Evolutionary conservation across 1,140 invertebrate species (phyloP), one percentile per base, ranked within the genome.

Genomic region (Drosophila asahinai): DNA sequence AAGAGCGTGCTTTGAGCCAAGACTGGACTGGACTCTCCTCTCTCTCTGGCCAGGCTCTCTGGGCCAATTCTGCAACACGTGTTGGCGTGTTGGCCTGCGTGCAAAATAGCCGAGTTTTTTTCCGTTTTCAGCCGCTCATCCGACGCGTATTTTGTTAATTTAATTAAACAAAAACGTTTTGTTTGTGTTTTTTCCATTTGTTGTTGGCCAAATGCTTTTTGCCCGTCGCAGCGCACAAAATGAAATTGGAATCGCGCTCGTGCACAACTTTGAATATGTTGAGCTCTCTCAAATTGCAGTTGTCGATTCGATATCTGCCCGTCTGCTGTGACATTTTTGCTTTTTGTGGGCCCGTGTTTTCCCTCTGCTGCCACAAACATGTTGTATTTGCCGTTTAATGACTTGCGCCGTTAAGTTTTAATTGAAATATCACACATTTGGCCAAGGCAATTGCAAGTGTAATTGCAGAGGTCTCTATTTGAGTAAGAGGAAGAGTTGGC

Each of bases 161-260:
- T 87, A 87, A 87, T 87, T 87, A 89, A 87, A 87, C 84, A 87
- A 87, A 87, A 87, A 87, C 84, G 84, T 78, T 87, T 87, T 87
- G 84, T 87, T 87, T 87, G 84, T 89, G 77, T 83, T 87, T 87
- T 86, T 83, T 81, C 27, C 67, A 59, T 64, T 59, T 43, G 66
- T 48, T 68, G 25, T 49, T 30, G 67, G 55, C 27, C 70, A 36
- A 60, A 73, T 72, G 66, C 15, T 73, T 78, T 68, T 61, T 77
- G 57, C 55, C 38, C 47, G 49, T 45, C 40, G 43, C 49, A 55
- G 54, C 42, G 45, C 25, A 51, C 70, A 75, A 81, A 75, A 66
- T 83, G 68, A 83, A 83, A 83, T 87, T 83, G 81, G 81, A 89
- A 87, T 83, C 75, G 63, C 75, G 58, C 51, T 73, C 73, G 70